Percentiles rank a stretch among this genome's conserved stretches.
Conservation (phyloP, 2,113 vertebrate species). For the Cyprinus carpio region DNA sequence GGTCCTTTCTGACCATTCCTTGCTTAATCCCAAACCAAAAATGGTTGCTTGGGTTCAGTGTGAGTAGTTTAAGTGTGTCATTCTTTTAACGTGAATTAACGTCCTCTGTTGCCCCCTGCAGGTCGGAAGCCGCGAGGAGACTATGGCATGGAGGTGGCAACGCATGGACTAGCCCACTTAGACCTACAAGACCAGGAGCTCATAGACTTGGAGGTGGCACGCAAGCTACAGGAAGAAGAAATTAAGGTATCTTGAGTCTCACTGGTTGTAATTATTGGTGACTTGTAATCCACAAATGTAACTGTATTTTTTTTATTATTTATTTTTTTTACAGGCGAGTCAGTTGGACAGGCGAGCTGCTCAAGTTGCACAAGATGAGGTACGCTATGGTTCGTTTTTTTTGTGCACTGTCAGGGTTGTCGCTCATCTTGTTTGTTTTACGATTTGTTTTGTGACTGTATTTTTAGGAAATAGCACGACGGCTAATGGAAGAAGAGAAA, state of each 20-base stretch:
- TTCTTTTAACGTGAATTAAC: neutral
- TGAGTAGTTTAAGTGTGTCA: neutral
- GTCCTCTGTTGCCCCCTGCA: constrained; percentile 49
- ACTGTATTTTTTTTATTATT: neutral
- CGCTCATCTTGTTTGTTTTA: neutral
- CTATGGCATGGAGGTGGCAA: constrained; percentile 71
- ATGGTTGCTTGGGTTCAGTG: neutral
- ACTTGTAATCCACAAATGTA: neutral
- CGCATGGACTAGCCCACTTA: constrained; percentile 70
- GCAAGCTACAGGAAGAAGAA: constrained; percentile 90
- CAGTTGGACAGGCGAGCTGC: constrained; percentile 68
- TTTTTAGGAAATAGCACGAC: constrained; percentile 87
- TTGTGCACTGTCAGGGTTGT: neutral
- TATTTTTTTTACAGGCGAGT: constrained; percentile 64
- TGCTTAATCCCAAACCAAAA: neutral
- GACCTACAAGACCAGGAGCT: constrained; percentile 80
- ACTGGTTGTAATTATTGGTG: neutral
- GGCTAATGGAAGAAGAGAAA: constrained; percentile 91
- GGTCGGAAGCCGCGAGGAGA: constrained; percentile 68
- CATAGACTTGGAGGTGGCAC: constrained; percentile 90
- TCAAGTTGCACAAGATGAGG: constrained; percentile 82
- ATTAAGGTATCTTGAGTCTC: constrained; percentile 75
- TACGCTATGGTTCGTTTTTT: constrained; percentile 52
- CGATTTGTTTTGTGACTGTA: neutral
- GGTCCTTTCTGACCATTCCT: neutral